Base-by-base conservation (phyloP, 1,140 invertebrate species). In the Ectropis grisescens region DNA sequence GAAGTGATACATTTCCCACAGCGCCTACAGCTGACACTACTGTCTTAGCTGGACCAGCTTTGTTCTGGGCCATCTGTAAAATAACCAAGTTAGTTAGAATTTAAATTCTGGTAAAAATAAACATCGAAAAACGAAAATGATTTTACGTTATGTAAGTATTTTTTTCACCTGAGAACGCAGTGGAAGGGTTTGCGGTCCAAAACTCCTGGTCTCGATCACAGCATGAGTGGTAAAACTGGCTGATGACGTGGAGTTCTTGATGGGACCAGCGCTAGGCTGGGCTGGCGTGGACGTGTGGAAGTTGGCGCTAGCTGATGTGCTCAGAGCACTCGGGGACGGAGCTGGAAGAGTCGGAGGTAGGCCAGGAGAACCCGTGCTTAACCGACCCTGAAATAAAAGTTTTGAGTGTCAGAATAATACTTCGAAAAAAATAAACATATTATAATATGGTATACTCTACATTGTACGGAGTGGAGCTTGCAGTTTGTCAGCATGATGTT, bases 1-100 rank as follows among this genome's bases (percentile, higher is more conserved):
- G 92, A 33, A 94, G 85, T 11, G 91, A 93, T 6, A 91, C 91
- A 59, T 90, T 90, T 29, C 88, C 88, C 15, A 87, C 86, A 13
- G 85, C 84, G 37, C 81, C 84, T 16, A 81, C 76, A 12, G 78
- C 75, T 33, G 82, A 67, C 9, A 82, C 75, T 6, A 60, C 69
- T 16, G 69, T 79, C 47, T 79, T 79, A 16, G 66, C 74, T 38
- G 76, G 74, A n/a, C 50, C 68, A 15, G 83, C 78, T 42, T 84
- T 76, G 32, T 83, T 85, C 40, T 82, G 67, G 15, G 82, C 64
- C 15, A 76, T 56, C 66, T 85, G 46, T 48, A 47, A 41, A n/a
- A n/a, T 25, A 4, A 37, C 31, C 2, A 33, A 13, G 9, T 8
- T 3, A 26, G 1, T 6, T 7, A 10, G 3, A 7, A 12, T 29